Conservation (phyloP, 2,888 invertebrate genomes). For the Charanyca ferruginea region DNA sequence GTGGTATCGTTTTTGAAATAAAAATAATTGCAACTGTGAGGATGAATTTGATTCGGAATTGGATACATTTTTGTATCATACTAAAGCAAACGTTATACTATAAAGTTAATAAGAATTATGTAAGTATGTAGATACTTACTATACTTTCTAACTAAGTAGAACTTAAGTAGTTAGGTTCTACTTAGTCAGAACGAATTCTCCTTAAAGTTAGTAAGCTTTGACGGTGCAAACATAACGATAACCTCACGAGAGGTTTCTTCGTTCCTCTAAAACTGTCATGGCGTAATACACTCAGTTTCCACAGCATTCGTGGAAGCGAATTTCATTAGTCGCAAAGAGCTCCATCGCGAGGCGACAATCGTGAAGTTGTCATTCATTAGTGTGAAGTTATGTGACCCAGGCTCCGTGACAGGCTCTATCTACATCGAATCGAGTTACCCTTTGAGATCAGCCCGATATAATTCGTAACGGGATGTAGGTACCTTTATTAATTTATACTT, state of each 20-base stretch:
- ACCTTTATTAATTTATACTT: slow-evolving; percentile 45
- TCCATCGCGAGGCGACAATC: slow-evolving; percentile 73
- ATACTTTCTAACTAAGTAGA: no score
- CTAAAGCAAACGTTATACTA: no score
- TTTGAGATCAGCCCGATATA: slow-evolving; percentile 69
- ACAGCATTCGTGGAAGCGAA: slow-evolving; percentile 74
- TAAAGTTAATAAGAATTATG: no score
- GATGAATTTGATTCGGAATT: background rate
- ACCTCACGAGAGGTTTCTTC: slow-evolving; percentile 47
- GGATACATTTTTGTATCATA: background rate
- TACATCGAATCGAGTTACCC: slow-evolving; percentile 69
- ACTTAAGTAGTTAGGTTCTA: no score
- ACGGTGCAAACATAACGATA: slow-evolving; percentile 23
- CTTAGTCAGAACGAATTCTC: background rate
- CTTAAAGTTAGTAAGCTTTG: slow-evolving; percentile 23
- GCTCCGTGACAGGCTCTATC: slow-evolving; percentile 66
- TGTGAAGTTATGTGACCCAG: slow-evolving; percentile 76
- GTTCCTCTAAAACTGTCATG: slow-evolving; percentile 54
- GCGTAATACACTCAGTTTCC: slow-evolving; percentile 66
- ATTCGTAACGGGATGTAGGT: slow-evolving; percentile 44
- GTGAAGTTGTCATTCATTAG: slow-evolving; percentile 82
- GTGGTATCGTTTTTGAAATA: background rate
- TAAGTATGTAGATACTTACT: no score
- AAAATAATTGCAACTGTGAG: no score
- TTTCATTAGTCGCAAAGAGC: slow-evolving; percentile 83